Percentiles rank a stretch among this genome's conserved stretches.
phyloP scores from a whole-genome alignment of 2,797 vertebrate genomes.

The Gallinago solitaria region DNA sequence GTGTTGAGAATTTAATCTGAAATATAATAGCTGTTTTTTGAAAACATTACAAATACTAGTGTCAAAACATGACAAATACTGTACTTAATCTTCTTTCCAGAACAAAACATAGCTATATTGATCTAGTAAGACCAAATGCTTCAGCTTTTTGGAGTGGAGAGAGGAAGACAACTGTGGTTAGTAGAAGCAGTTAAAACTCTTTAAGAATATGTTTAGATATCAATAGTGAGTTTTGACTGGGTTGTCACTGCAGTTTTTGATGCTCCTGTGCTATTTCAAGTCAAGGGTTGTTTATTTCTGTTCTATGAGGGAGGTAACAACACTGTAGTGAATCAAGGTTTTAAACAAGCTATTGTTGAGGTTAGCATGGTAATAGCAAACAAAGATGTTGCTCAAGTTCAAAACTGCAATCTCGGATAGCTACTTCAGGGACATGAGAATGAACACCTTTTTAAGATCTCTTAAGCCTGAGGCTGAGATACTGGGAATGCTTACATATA shows the following conservation, averaged over 20 bases:
- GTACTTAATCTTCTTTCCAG: slow-evolving; percentile 68
- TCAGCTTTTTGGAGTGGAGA: slow-evolving; percentile 53
- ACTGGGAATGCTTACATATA: background rate
- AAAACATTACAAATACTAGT: slow-evolving; percentile 7
- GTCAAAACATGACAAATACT: slow-evolving; percentile 45
- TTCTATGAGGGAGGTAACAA: background rate
- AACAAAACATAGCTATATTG: slow-evolving; percentile 65
- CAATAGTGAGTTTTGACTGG: slow-evolving; percentile 11
- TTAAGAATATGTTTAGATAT: slow-evolving; percentile 11
- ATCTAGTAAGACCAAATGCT: slow-evolving; percentile 65
- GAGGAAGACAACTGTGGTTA: slow-evolving; percentile 64
- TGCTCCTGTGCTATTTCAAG: background rate
- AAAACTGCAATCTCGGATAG: background rate
- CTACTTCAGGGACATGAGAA: background rate
- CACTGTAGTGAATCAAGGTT: background rate
- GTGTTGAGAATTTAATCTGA: slow-evolving; percentile 9
- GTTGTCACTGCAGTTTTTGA: background rate
- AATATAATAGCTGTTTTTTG: slow-evolving; percentile 3
- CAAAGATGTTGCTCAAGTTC: background rate
- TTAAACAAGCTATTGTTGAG: background rate
- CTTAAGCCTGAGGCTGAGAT: background rate
- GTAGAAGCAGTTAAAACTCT: slow-evolving; percentile 59
- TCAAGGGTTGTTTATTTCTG: background rate
- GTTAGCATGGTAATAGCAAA: background rate
- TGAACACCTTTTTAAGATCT: background rate